Evolutionary conservation across 2,888 invertebrate species (phyloP), one percentile per base, ranked within the genome.

Genomic region (Sicus ferrugineus): DNA sequence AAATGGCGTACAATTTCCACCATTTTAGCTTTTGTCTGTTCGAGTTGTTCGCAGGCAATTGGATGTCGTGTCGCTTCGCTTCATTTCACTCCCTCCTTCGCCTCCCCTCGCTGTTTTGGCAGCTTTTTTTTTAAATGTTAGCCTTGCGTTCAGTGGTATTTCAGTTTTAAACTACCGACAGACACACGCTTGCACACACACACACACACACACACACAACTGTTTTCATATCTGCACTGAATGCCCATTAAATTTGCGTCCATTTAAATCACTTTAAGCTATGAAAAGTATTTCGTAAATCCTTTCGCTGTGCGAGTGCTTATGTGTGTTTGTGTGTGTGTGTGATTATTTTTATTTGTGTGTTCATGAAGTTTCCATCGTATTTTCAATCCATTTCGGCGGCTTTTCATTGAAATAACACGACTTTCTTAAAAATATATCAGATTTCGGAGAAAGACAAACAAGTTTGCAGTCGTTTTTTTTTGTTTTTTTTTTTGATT

Each of bases 31-130:
- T 56, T 56, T 65, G 65, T 38, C 54, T 54, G 54, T 34, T 54
- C 42, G 34, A 54, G 54, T 65, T 38, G 65, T 56, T 54, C 54
- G 52, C 54, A 65, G 38, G 38, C 54, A 54, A 65, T 54, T 65
- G 56, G 38, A 26, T 54, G 65, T 54, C 65, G n/a, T 34, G 65
- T 54, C 19, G 6, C 7, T 14, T 28, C 26, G 26, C 9, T 46
- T 9, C 19, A 5, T 28, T 58, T 26, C 58, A n/a, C 58, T 46
- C 59, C 21, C 38, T n/a, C 56, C 23, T 21, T 54, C 19, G 16
- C 7, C 21, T 21, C 21, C 11, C 19, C n/a, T 23, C 23, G 19
- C 23, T 7, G 14, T 38, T 38, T 9, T 38, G 9, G 14, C 38
- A 9, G 7, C 7, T 38, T 16, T 48, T 48, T 52, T 52, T 11